phyloP scores from a whole-genome alignment of 2,113 vertebrate genomes.

The Origma solitaria region DNA sequence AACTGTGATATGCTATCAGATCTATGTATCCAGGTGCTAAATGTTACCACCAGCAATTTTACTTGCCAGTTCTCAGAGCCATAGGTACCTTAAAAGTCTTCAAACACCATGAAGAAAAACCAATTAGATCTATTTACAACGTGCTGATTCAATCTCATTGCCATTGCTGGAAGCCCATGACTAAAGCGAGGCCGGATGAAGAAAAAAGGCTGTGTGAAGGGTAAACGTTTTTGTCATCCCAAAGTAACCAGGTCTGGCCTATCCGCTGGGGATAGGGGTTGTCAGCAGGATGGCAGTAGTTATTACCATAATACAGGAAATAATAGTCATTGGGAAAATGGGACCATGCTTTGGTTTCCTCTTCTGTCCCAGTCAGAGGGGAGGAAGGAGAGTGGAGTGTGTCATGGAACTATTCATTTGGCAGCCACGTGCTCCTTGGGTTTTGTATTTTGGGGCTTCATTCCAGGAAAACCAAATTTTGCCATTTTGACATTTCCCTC shows the following conservation, averaged over 20 bases:
- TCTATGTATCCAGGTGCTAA: neutral
- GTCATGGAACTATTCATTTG: neutral
- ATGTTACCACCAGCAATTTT: neutral
- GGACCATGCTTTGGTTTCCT: neutral
- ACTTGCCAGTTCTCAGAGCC: neutral
- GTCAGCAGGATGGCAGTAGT: neutral
- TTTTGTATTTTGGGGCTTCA: neutral
- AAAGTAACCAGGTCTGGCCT: neutral
- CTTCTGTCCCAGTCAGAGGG: neutral
- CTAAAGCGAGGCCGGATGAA: neutral
- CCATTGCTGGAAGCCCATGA: neutral
- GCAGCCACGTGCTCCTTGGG: accelerated
- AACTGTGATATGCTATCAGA: neutral
- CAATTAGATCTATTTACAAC: neutral
- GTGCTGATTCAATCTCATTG: neutral
- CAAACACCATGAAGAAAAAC: neutral
- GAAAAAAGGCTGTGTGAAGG: constrained; percentile 6
- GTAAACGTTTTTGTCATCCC: neutral
- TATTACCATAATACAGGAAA: neutral
- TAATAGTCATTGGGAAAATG: neutral
- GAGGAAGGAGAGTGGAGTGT: neutral
- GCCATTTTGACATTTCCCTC: neutral
- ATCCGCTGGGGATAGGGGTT: neutral
- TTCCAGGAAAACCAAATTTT: neutral
- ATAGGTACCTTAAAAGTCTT: neutral